Evolutionary conservation across 2,797 vertebrate species (phyloP), one percentile per base, ranked within the genome.

Genomic region (Hephaestus fuliginosus): DNA sequence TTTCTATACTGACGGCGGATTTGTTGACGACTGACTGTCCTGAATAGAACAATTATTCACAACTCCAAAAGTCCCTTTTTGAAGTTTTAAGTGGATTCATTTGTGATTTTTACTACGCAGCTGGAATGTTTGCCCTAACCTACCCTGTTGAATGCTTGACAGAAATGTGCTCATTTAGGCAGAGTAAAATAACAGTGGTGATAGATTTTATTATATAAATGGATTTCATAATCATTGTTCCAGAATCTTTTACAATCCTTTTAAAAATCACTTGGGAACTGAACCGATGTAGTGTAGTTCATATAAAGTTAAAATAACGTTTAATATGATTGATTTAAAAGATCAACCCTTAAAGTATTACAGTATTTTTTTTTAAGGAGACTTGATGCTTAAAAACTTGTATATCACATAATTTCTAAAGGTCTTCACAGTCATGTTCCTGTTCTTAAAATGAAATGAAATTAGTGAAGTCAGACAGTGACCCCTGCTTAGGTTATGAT

Each of bases 61-160:
- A 65, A 77, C 70, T 83, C 39, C 22, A 6, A 25, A 25, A 71
- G 33, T 46, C 22, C 5, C 25, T 46, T 30, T 89, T 71, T 58
- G 15, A 79, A 74, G 43, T 73, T 79, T 70, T 58, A 75, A 62
- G 70, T 72, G 67, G 81, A 82, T 88, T 85, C 75, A 43, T 74
- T 65, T 63, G 52, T 36, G 56, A 44, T 49, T 79, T 33, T 66
- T 17, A 43, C 41, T 22, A 17, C 53, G 44, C 55, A 70, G 18
- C 14, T 56, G 51, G 52, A 33, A 22, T 67, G 12, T 76, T 76
- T 36, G 30, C 5, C 30, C 30, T 33, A 33, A 33, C 30, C 30
- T 33, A 33, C 2, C 49, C 52, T 61, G 57, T 11, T 52, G 28
- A 15, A 22, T 28, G 52, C 15, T 56, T 20, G 33, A 25, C 14